These are phyloP conservation scores for Dolichotis patagonum DNA, from an alignment of 2,113 vertebrate species.

Conservation along the genomic window DNA sequence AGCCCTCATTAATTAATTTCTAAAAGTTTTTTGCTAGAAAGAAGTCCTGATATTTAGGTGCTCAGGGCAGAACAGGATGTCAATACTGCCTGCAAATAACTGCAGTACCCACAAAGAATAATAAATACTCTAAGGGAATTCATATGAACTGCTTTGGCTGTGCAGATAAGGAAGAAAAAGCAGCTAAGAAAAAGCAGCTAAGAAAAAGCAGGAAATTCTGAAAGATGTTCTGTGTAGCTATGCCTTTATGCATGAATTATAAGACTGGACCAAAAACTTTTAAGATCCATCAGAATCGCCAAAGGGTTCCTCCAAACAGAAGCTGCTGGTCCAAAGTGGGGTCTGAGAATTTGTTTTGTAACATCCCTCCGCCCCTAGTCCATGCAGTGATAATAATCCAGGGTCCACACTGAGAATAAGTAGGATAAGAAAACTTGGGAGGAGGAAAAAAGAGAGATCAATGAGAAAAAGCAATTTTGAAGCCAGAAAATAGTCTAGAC, in stretches of 20 bases:
- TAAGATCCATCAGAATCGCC: not conserved
- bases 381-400: not conserved
- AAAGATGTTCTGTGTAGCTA: not conserved
- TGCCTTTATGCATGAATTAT: not conserved
- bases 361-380: not conserved
- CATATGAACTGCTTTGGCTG: not conserved
- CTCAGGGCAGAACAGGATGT: not conserved
- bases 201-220: not conserved
- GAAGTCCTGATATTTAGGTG: slow-evolving; percentile 22
- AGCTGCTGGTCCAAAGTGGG: not conserved
- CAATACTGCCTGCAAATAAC: not conserved
- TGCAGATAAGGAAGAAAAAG: not conserved
- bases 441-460: not conserved
- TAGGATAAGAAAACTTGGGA: slow-evolving; percentile 4
- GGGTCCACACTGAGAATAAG: not conserved
- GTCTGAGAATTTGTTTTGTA: not conserved
- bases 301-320: not conserved
- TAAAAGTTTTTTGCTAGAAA: slow-evolving; percentile 34
- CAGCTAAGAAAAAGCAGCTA: not conserved
- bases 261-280: not conserved
- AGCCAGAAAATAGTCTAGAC: not conserved
- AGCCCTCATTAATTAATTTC: slow-evolving; percentile 36
- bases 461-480: not conserved
- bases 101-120: not conserved
- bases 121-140: not conserved